Evolutionary conservation across 2,888 invertebrate genomes (phyloP).

Genomic region (Pollenia amentaria): DNA sequence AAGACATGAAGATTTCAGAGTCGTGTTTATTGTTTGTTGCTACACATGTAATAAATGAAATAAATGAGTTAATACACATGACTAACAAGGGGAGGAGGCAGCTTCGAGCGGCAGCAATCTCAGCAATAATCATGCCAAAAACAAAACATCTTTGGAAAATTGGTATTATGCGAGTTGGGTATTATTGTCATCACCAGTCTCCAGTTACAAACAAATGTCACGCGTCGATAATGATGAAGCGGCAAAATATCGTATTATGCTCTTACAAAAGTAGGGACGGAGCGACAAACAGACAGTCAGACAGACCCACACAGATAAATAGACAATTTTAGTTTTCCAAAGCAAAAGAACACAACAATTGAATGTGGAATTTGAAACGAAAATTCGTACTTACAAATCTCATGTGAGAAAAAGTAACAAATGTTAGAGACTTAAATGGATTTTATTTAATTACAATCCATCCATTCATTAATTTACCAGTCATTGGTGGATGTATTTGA

Average conservation of each 20-base stretch:
- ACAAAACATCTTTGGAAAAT: slow-evolving; percentile 31
- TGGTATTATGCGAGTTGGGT: slow-evolving; percentile 27
- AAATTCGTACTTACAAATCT: slow-evolving; percentile 45
- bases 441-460: slow-evolving; percentile 64
- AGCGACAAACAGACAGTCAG: background rate
- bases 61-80: slow-evolving; percentile 64
- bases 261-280: slow-evolving; percentile 7
- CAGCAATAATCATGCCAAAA: background rate
- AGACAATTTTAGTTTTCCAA: slow-evolving; percentile 14
- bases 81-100: slow-evolving; percentile 22
- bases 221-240: slow-evolving; percentile 59
- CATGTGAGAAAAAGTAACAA: slow-evolving; percentile 48
- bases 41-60: slow-evolving; percentile 66
- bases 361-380: background rate
- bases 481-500: background rate
- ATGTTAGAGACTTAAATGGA: slow-evolving; percentile 44
- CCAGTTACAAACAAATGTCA: slow-evolving; percentile 64
- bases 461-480: background rate
- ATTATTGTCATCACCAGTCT: slow-evolving; percentile 11
- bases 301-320: background rate
- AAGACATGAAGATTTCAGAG: slow-evolving; percentile 55
- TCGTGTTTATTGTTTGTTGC: slow-evolving; percentile 64
- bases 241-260: slow-evolving; percentile 25
- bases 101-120: background rate
- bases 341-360: slow-evolving; percentile 35